Percentiles rank a stretch among this genome's conserved stretches.
phyloP scores from a whole-genome alignment of 2,113 vertebrate species.

The Plectropomus leopardus region DNA sequence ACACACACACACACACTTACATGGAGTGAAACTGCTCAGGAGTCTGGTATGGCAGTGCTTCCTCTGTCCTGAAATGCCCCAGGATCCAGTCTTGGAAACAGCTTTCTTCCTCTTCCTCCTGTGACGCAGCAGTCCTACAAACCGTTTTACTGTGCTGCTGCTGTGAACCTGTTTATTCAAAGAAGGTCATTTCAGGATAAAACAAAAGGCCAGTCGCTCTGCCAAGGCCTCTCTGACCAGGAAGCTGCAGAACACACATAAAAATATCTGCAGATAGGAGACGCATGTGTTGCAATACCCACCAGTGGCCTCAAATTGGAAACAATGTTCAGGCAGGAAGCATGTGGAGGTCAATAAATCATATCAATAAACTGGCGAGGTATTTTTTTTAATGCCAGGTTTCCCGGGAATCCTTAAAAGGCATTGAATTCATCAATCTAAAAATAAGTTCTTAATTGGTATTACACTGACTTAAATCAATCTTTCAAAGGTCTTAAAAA shows the following conservation, averaged over 20 bases:
- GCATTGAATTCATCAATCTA: too few relatives aligned
- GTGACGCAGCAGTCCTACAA: constrained; percentile 48
- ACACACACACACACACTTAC: background rate
- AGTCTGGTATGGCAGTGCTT: constrained; percentile 34
- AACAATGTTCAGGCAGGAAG: too few relatives aligned
- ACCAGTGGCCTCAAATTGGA: too few relatives aligned
- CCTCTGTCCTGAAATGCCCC: constrained; percentile 58
- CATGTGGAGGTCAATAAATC: too few relatives aligned
- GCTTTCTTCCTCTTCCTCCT: constrained; percentile 62
- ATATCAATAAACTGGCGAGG: too few relatives aligned
- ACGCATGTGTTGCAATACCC: too few relatives aligned
- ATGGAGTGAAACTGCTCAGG: constrained; percentile 8
- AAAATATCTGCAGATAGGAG: too few relatives aligned
- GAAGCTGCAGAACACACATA: constrained; percentile 2
- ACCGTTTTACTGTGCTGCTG: background rate
- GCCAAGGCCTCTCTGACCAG: constrained; percentile 34
- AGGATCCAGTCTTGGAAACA: constrained; percentile 47
- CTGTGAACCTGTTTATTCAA: constrained; percentile 27
- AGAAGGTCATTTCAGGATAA: constrained; percentile 29
- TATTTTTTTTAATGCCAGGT: too few relatives aligned
- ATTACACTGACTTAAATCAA: too few relatives aligned
- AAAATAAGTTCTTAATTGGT: too few relatives aligned
- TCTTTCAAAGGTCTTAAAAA: too few relatives aligned
- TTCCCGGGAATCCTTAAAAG: too few relatives aligned
- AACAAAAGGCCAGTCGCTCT: constrained; percentile 33